Evolutionary conservation across 92 coral and sea anemone species (phyloP).

Genomic region (Phenganax subtilis): DNA sequence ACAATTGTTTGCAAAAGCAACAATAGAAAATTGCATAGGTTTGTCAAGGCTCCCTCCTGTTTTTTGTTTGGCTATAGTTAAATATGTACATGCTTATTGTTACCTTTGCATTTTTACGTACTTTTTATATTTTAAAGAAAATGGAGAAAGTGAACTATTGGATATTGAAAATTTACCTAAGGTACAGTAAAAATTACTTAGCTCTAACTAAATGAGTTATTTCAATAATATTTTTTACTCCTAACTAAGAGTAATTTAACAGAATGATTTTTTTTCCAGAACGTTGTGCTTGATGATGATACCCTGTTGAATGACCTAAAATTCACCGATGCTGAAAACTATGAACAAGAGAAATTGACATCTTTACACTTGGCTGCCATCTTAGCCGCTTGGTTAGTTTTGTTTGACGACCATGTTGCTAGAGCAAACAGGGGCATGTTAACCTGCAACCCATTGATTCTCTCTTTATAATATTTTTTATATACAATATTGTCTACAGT

Average conservation of each 20-base stretch:
- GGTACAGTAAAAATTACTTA: conserved; percentile 25
- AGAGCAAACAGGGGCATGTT: neutral
- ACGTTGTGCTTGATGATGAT: conserved; percentile 75
- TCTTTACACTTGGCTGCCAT: conserved; percentile 57
- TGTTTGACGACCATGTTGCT: no score
- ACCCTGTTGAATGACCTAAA: conserved; percentile 58
- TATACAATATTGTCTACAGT: no score
- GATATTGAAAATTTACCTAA: conserved; percentile 42
- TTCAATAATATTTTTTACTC: neutral
- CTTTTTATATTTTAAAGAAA: conserved; percentile 13
- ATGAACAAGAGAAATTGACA: conserved; percentile 34
- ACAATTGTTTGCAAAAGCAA: conserved; percentile 61
- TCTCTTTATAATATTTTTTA: neutral
- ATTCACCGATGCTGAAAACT: conserved; percentile 53
- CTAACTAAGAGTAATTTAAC: neutral
- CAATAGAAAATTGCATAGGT: conserved; percentile 44
- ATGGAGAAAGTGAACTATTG: conserved; percentile 12
- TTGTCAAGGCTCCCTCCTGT: neutral
- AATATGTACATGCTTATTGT: neutral
- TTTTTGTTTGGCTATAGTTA: neutral
- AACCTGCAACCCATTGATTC: neutral
- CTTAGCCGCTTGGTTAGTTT: conserved; percentile 52
- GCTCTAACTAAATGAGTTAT: neutral
- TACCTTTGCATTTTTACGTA: neutral
- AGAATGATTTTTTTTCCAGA: conserved; percentile 43